Conservation (phyloP, 2,888 invertebrate genomes). For the Coenonympha glycerion region DNA sequence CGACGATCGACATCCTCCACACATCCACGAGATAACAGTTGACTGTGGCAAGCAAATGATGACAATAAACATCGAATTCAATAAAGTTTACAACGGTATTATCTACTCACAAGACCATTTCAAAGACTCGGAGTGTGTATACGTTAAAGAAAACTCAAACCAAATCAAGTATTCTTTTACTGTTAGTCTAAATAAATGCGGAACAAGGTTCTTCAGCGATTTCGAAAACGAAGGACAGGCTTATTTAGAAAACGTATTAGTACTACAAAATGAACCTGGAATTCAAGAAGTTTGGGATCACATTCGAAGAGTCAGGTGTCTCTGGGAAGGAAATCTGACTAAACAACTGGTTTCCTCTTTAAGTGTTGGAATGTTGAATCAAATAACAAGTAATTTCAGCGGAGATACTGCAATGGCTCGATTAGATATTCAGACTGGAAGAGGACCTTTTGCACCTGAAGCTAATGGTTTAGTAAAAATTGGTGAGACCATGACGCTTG, state of each 20-base stretch:
- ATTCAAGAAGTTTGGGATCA: conserved; percentile 88
- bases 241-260: conserved; percentile 85
- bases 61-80: conserved; percentile 87
- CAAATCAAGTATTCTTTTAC: conserved; percentile 83
- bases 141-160: conserved; percentile 82
- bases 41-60: conserved; percentile 88
- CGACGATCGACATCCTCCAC: conserved; percentile 82
- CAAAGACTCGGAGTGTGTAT: conserved; percentile 81
- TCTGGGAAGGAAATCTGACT: conserved; percentile 88
- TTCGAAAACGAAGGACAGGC: conserved; percentile 85
- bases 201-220: conserved; percentile 86
- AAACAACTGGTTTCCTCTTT: conserved; percentile 84
- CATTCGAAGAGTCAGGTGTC: conserved; percentile 83
- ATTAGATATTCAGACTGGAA: conserved; percentile 84
- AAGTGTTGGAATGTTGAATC: conserved; percentile 86
- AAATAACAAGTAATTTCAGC: conserved; percentile 87
- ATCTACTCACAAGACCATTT: conserved; percentile 87
- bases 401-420: conserved; percentile 89
- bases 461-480: conserved; percentile 87
- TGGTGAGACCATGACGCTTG: conserved; percentile 87
- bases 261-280: conserved; percentile 85
- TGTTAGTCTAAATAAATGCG: conserved; percentile 83
- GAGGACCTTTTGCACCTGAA: conserved; percentile 84
- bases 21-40: conserved; percentile 84
- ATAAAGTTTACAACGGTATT: conserved; percentile 83